Base-by-base conservation (phyloP, 2,113 vertebrate species). In the Corapipo altera region DNA sequence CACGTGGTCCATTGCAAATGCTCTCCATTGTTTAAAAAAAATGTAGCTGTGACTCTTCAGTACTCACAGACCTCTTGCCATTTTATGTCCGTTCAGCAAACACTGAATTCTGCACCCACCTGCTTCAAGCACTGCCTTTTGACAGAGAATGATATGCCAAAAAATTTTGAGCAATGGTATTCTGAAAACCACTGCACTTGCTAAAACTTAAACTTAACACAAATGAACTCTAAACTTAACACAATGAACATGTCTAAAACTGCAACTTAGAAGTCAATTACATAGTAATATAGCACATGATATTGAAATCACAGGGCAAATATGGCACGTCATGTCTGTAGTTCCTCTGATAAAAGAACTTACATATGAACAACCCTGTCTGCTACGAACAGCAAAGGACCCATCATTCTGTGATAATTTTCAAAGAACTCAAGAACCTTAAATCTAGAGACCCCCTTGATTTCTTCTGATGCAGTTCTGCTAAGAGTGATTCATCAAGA, bases 401-500 rank as follows among this genome's bases (percentile, higher is more conserved):
- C 26, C 28, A 37, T n/a, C 19, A 24, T 33, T 46, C 52, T 30
- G 12, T 11, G 30, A 13, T 22, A n/a, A 84, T 33, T 70, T 78
- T 39, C 39, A 51, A 26, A 58, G 11, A 66, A 55, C 59, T 49
- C 35, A 32, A 77, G 15, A 78, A 19, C 33, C 64, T 61, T 51
- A 55, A 24, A 28, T 5, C 8, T 65, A 15, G 28, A 54, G 35
- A 51, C 9, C 1, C 1, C 16, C 10, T 6, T 3, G 18, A 13
- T 37, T 55, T 27, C 37, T 58, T 33, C 26, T 43, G 66, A 33
- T 37, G 44, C 26, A 43, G 26, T n/a, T 78, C 70, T 67, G 59
- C 65, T 61, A 72, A n/a, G 11, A 37, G 59, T 3, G 33, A 30
- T 52, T 41, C 44, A 37, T 20, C 30, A 48, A 5, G 2, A 1